Conservation (phyloP, 1,140 invertebrate species). For the Phortica variegata region DNA sequence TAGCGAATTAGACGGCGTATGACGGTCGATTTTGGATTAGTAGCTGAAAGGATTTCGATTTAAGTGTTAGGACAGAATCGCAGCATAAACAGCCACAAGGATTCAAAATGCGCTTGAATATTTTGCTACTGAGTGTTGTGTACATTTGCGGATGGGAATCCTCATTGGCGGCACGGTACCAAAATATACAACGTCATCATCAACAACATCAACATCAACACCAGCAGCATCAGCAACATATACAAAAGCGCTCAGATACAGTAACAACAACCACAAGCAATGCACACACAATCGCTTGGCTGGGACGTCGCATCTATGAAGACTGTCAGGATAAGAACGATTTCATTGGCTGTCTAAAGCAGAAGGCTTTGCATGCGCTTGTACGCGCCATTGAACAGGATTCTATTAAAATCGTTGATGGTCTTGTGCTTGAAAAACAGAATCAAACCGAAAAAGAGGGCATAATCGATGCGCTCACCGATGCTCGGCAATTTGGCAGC, state of each 20-base stretch:
- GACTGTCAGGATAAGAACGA: slow-evolving; percentile 63
- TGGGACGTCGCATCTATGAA: slow-evolving; percentile 63
- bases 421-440: slow-evolving; percentile 62
- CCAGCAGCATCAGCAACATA: not conserved
- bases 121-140: too few relatives aligned
- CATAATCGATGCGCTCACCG: slow-evolving; percentile 34
- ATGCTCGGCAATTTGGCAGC: slow-evolving; percentile 40
- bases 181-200: not conserved
- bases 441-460: slow-evolving; percentile 58
- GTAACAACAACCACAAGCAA: slow-evolving; percentile 3
- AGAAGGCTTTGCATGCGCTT: slow-evolving; percentile 61
- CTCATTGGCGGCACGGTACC: too few relatives aligned
- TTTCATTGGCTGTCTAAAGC: slow-evolving; percentile 62
- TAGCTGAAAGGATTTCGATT: slow-evolving; percentile 7
- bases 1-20: slow-evolving; percentile 21
- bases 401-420: slow-evolving; percentile 62
- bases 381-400: slow-evolving; percentile 62
- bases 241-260: not conserved
- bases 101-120: too few relatives aligned
- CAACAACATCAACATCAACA: slow-evolving; percentile 6
- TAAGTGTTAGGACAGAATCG: not conserved
- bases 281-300: slow-evolving; percentile 16
- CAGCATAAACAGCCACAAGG: not conserved
- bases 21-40: slow-evolving; percentile 21
- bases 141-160: too few relatives aligned